A percentile compares a stretch with the other conserved stretches of the same genome.
Evolutionary conservation across 2,797 vertebrate genomes (phyloP).

Genomic region (Potorous gilbertii): DNA sequence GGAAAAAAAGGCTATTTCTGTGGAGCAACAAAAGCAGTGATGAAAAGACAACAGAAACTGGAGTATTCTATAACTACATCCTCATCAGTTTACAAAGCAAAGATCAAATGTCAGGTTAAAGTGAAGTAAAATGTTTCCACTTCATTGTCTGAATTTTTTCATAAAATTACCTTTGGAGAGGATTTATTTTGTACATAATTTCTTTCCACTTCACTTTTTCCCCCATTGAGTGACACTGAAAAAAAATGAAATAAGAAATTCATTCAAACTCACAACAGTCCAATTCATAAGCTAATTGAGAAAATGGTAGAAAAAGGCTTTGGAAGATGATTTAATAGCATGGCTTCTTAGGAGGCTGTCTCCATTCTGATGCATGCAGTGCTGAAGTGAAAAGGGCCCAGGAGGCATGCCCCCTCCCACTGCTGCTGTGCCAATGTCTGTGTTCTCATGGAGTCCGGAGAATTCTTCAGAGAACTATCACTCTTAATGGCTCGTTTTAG

Average conservation of each 20-base stretch:
- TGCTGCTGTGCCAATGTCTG: slow-evolving; percentile 51
- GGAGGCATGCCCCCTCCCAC: slow-evolving; percentile 37
- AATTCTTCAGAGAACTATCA: neutral
- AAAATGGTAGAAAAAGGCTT: slow-evolving; percentile 4
- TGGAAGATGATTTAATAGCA: slow-evolving; percentile 40
- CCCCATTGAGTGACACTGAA: slow-evolving; percentile 38
- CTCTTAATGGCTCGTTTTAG: slow-evolving; percentile 43
- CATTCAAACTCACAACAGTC: slow-evolving; percentile 16
- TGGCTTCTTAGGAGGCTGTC: slow-evolving; percentile 24
- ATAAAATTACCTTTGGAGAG: slow-evolving; percentile 29
- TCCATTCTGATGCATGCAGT: slow-evolving; percentile 31
- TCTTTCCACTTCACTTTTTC: slow-evolving; percentile 34
- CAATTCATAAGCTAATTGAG: slow-evolving; percentile 31
- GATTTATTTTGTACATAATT: slow-evolving; percentile 1
- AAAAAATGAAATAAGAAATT: slow-evolving; percentile 32
- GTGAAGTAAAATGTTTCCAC: neutral
- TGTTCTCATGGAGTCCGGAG: slow-evolving; percentile 33
- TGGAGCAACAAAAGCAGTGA: slow-evolving; percentile 24
- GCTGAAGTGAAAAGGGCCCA: slow-evolving; percentile 38
- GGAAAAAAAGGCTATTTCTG: slow-evolving; percentile 12
- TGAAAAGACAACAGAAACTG: slow-evolving; percentile 40
- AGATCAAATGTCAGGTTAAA: slow-evolving; percentile 8
- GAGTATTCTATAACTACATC: slow-evolving; percentile 35
- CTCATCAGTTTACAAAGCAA: slow-evolving; percentile 27
- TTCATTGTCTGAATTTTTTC: slow-evolving; percentile 43